Percentiles rank a stretch among this genome's conserved stretches.
These are phyloP conservation scores for Cydia amplana DNA, from an alignment of 1,140 invertebrate species.

Conservation along the genomic window DNA sequence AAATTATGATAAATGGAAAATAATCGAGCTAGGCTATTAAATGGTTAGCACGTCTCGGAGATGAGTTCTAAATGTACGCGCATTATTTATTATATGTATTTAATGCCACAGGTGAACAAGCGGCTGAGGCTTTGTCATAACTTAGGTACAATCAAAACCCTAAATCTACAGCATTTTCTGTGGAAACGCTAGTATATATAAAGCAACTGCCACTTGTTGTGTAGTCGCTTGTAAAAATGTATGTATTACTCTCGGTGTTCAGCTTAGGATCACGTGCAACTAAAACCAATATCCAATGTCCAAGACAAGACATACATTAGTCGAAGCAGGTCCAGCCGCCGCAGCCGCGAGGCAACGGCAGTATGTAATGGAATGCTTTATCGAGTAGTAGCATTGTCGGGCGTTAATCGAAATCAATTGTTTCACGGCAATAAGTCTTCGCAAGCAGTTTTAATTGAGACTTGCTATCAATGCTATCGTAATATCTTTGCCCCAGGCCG, in stretches of 20 bases:
- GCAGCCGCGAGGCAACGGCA: conserved; percentile 28
- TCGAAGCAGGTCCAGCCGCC: conserved; percentile 24
- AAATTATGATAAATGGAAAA: neutral
- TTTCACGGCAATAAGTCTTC: conserved; percentile 57
- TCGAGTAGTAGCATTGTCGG: conserved; percentile 61
- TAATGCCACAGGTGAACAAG: too few species aligned
- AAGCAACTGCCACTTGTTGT: too few species aligned
- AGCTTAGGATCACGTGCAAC: neutral
- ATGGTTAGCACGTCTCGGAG: neutral
- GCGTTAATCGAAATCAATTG: conserved; percentile 70
- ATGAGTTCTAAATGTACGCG: neutral
- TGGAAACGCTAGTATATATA: too few species aligned
- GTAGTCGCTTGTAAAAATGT: neutral
- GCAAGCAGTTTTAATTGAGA: conserved; percentile 54
- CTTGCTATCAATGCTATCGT: conserved; percentile 45
- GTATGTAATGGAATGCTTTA: conserved; percentile 55
- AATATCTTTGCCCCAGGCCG: conserved; percentile 45
- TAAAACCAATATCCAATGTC: conserved; percentile 2
- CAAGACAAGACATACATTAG: neutral
- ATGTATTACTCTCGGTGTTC: neutral
- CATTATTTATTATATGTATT: neutral
- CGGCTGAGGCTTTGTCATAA: too few species aligned
- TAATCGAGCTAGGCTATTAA: conserved; percentile 8
- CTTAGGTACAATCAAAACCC: too few species aligned
- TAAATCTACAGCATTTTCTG: too few species aligned